Conservation (phyloP, 2,113 vertebrate species). For the Pterophyllum scalare region DNA sequence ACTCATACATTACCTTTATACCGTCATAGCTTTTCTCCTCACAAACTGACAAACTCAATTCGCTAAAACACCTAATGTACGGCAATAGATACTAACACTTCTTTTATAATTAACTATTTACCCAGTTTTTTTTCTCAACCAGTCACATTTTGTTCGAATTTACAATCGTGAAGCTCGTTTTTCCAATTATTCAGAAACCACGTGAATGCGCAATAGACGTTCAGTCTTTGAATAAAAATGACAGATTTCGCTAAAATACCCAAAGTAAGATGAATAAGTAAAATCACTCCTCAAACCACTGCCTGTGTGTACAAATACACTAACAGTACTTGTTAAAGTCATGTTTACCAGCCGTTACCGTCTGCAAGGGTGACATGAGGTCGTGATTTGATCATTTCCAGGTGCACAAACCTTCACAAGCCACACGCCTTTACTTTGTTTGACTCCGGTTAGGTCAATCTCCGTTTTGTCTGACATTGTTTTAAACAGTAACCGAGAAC, state of each 20-base stretch:
- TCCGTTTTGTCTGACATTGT: slow-evolving; percentile 83
- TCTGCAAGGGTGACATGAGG: neutral
- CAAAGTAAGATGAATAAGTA: neutral
- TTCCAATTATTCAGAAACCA: neutral
- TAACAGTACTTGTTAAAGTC: neutral
- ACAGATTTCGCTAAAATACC: neutral
- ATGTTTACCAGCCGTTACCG: neutral
- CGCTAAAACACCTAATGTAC: neutral
- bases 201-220: neutral
- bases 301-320: neutral
- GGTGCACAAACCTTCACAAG: slow-evolving; percentile 72
- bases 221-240: neutral
- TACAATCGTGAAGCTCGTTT: neutral
- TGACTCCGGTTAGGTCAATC: slow-evolving; percentile 87
- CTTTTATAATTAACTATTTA: neutral
- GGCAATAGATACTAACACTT: neutral
- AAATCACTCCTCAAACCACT: neutral
- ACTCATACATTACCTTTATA: neutral
- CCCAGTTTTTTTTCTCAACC: neutral
- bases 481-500: neutral
- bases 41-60: neutral
- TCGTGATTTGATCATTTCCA: neutral
- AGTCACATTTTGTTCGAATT: too few relatives aligned
- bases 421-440: slow-evolving; percentile 72
- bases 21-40: neutral